Base-by-base conservation (phyloP, 2,113 vertebrate genomes). In the Typhlomys cinereus region DNA sequence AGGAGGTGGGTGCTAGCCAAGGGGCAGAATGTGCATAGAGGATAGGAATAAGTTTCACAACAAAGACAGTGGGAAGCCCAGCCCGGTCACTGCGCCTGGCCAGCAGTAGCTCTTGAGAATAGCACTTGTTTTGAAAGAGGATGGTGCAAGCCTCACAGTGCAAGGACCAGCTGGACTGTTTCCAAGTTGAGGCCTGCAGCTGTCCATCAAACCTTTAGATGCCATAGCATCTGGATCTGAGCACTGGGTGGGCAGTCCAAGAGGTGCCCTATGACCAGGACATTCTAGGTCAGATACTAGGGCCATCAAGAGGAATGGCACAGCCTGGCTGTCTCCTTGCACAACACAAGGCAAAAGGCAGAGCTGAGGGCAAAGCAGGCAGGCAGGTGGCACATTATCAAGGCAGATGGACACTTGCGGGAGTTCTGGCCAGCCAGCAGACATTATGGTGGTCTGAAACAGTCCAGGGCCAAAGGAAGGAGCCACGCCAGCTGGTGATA, bases 111-210 rank as follows among this genome's bases (percentile, higher is more conserved):
- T 73, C n/a, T 57, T 67, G 18, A n/a, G 64, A 48, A 20, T n/a
- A 57, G 34, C 20, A 25, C 20, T 1, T 18, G 27, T 25, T 18
- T 29, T 29, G 7, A 29, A 0, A n/a, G 52, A 13, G 5, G 1
- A n/a, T n/a, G 39, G 39, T n/a, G 21, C 1, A 31, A 27, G 18
- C 20, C 6, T n/a, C 39, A 7, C 29, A 10, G 5, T 25, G 46
- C 34, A 6, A 52, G 27, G 23, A 18, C 23, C 66, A 48, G 48
- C 48, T 15, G 0, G 2, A 4, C 39, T 23, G 23, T 25, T 39
- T 11, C 34, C 8, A 20, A n/a, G 5, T 7, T 48, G 17, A 36
- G 62, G 73, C 36, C n/a, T 52, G 18, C 17, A 27, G 6, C 34
- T 57, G 2, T 44, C 21, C 41, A 36, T 2, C 1, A 46, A 80